phyloP scores from a whole-genome alignment of 1,140 invertebrate species.

The Nymphalis io region DNA sequence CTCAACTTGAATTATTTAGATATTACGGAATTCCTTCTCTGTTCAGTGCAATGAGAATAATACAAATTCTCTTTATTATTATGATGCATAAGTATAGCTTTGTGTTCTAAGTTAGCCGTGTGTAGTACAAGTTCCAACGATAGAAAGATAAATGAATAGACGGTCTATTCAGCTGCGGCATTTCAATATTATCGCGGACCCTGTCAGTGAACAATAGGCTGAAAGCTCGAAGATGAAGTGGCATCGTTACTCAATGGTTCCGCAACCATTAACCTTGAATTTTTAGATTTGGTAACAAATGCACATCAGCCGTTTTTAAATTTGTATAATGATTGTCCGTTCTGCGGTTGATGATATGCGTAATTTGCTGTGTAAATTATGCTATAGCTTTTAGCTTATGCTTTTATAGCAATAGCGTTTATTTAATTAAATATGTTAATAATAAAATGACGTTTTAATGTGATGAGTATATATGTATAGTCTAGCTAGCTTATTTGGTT shows the following conservation, averaged over 20 bases:
- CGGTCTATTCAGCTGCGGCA: slow-evolving; percentile 62
- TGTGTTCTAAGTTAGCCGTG: slow-evolving; percentile 25
- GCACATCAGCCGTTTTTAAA: not conserved
- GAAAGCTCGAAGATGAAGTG: slow-evolving; percentile 63
- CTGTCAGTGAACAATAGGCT: slow-evolving; percentile 68
- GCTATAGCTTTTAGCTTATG: no score
- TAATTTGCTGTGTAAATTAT: not conserved
- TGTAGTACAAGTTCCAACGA: slow-evolving; percentile 48
- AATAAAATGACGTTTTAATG: no score
- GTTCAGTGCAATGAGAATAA: not conserved
- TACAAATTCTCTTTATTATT: not conserved
- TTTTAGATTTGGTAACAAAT: slow-evolving; percentile 17
- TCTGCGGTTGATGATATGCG: not conserved
- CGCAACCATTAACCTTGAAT: slow-evolving; percentile 15
- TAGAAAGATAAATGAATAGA: slow-evolving; percentile 62
- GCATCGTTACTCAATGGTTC: slow-evolving; percentile 52
- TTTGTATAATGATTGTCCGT: not conserved
- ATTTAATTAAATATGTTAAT: no score
- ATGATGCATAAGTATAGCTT: not conserved
- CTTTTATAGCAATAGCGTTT: no score
- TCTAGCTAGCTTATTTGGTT: no score
- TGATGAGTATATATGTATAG: no score
- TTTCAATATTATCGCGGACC: slow-evolving; percentile 75
- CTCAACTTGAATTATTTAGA: no score
- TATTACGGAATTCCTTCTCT: no score